A percentile compares a stretch with the other conserved stretches of the same genome.
phyloP scores from a whole-genome alignment of 2,797 vertebrate genomes.

The Crossoptilon crossoptilon region DNA sequence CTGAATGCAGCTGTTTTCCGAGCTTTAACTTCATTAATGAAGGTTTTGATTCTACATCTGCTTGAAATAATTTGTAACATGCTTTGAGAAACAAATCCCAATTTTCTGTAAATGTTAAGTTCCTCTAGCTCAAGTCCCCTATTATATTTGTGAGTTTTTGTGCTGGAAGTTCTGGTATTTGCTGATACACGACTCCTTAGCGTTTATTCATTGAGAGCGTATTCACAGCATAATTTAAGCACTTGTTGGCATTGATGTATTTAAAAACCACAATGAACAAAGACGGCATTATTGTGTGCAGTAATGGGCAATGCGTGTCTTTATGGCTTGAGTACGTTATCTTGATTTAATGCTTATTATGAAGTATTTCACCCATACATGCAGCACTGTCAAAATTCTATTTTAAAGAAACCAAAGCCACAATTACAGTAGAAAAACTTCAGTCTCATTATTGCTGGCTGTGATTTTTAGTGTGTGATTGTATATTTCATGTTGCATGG shows the following conservation, averaged over 20 bases:
- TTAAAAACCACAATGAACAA: slow-evolving; percentile 45
- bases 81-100: background rate
- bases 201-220: slow-evolving; percentile 31
- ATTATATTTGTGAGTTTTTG: slow-evolving; percentile 1
- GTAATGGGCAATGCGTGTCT: slow-evolving; percentile 6
- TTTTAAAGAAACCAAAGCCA: background rate
- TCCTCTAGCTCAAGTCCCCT: background rate
- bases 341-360: slow-evolving; percentile 1
- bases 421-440: background rate
- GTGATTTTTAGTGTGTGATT: background rate
- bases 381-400: background rate
- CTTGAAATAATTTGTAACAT: background rate
- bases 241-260: slow-evolving; percentile 19
- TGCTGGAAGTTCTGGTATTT: slow-evolving; percentile 37
- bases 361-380: slow-evolving; percentile 3
- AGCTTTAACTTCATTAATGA: background rate
- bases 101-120: background rate
- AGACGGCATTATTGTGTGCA: slow-evolving; percentile 1
- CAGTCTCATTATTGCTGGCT: background rate
- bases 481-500: background rate
- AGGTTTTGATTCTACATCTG: background rate
- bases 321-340: slow-evolving; percentile 19
- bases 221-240: slow-evolving; percentile 26
- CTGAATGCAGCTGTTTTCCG: background rate
- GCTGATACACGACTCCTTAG: background rate